A percentile compares a stretch with the other conserved stretches of the same genome.
These are phyloP conservation scores for Sarcophaga carnaria DNA, from an alignment of 2,888 invertebrate species.

Conservation along the genomic window DNA sequence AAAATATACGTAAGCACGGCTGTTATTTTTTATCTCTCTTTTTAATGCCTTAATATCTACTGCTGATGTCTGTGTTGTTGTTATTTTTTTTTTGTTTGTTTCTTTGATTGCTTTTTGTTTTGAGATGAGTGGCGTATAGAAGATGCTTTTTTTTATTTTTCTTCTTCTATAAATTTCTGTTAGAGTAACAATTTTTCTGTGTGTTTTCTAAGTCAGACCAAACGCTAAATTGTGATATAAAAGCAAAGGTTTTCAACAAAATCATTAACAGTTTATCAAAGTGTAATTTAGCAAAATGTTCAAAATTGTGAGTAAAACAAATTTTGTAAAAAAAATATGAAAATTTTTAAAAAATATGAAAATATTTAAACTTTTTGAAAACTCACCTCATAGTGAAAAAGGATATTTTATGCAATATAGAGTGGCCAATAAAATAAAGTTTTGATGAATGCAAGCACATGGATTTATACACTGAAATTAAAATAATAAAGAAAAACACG, in stretches of 20 bases:
- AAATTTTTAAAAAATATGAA: slow-evolving; percentile 6
- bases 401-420: slow-evolving; percentile 1
- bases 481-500: no score
- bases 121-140: slow-evolving; percentile 23
- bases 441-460: slow-evolving; percentile 35
- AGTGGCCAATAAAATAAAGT: slow-evolving; percentile 8
- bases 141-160: slow-evolving; percentile 56
- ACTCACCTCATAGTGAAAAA: background rate
- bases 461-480: background rate
- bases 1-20: background rate
- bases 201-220: slow-evolving; percentile 43
- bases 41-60: background rate
- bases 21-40: background rate
- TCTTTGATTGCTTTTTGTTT: slow-evolving; percentile 48
- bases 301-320: slow-evolving; percentile 76
- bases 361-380: background rate
- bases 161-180: slow-evolving; percentile 61
- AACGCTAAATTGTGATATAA: slow-evolving; percentile 72
- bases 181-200: slow-evolving; percentile 43
- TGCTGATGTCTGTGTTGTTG: slow-evolving; percentile 22
- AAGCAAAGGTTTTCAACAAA: slow-evolving; percentile 73
- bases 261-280: slow-evolving; percentile 76
- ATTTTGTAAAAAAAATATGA: background rate
- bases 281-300: slow-evolving; percentile 76
- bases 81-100: slow-evolving; percentile 16